These are phyloP conservation scores for Actinia tenebrosa DNA, from an alignment of 64 coral and sea anemone genomes.

Conservation along the genomic window DNA sequence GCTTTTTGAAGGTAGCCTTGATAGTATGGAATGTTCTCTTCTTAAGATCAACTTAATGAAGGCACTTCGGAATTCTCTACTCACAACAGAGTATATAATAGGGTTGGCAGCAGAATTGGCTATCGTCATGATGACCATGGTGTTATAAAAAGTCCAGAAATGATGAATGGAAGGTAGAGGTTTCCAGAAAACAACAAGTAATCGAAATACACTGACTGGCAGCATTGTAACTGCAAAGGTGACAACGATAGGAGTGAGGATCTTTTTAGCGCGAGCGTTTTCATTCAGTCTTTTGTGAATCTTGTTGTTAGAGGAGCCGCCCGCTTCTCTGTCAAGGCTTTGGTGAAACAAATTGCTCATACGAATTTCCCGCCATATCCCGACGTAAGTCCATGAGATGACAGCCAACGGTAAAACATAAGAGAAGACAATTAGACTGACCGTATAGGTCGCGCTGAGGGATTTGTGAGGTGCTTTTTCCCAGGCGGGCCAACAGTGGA, in stretches of 20 bases:
- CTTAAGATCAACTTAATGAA: conserved; percentile 6
- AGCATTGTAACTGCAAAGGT: conserved; percentile 33
- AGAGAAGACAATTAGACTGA: conserved; percentile 23
- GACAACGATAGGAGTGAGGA: conserved; percentile 25
- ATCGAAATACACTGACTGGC: conserved; percentile 10
- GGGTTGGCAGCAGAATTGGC: conserved; percentile 25
- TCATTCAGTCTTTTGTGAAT: neutral
- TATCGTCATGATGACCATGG: conserved; percentile 13
- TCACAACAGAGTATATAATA: conserved; percentile 37
- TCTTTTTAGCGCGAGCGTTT: conserved; percentile 19
- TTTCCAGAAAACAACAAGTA: conserved; percentile 1
- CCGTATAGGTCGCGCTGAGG: neutral
- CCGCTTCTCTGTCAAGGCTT: neutral
- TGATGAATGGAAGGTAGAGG: neutral
- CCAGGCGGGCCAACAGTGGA: conserved; percentile 23
- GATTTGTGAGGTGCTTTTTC: neutral
- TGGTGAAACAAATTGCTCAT: conserved; percentile 30
- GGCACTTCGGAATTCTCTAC: conserved; percentile 16
- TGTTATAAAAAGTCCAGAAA: conserved; percentile 34
- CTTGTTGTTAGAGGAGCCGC: neutral
- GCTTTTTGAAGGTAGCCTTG: neutral
- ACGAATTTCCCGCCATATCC: conserved; percentile 21
- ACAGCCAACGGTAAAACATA: conserved; percentile 38
- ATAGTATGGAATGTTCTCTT: neutral
- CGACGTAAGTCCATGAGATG: conserved; percentile 33